Evolutionary conservation across 2,113 vertebrate species (phyloP).

Genomic region (Dunckerocampus dactyliophorus): DNA sequence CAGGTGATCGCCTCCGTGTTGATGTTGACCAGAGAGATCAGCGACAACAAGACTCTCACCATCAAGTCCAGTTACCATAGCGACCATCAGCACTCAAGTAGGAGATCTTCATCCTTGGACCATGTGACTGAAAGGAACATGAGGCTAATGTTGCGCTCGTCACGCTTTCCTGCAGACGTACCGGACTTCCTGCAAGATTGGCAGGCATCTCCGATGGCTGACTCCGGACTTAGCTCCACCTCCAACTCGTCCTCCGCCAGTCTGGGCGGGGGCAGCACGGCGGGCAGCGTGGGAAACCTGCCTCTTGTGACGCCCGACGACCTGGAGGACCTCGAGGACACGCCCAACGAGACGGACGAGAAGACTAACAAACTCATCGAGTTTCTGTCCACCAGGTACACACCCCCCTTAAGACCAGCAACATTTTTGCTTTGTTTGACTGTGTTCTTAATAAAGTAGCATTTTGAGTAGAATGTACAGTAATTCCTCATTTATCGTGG

Average conservation of each 20-base stretch:
- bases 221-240: constrained; percentile 93
- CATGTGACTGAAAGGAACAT: too few relatives aligned
- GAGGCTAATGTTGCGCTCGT: too few relatives aligned
- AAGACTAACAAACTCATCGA: constrained; percentile 97
- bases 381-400: constrained; percentile 93
- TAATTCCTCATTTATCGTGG: too few relatives aligned
- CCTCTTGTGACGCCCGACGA: constrained; percentile 93
- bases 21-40: constrained; percentile 90
- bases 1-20: constrained; percentile 89
- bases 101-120: background rate
- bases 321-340: constrained; percentile 84
- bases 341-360: constrained; percentile 81
- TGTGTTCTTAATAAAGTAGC: background rate
- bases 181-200: constrained; percentile 94
- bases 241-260: constrained; percentile 96
- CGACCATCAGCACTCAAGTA: constrained; percentile 90
- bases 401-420: background rate
- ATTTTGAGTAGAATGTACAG: too few relatives aligned
- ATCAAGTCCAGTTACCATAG: constrained; percentile 86
- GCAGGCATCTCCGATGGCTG: constrained; percentile 87
- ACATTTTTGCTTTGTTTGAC: background rate
- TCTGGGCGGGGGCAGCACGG: constrained; percentile 74
- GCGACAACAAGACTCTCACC: constrained; percentile 90
- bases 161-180: constrained; percentile 70
- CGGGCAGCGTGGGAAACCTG: constrained; percentile 88